Percentiles rank a stretch among this genome's conserved stretches.
Evolutionary conservation across 2,113 vertebrate genomes (phyloP).

Genomic region (Centropus unirufus): DNA sequence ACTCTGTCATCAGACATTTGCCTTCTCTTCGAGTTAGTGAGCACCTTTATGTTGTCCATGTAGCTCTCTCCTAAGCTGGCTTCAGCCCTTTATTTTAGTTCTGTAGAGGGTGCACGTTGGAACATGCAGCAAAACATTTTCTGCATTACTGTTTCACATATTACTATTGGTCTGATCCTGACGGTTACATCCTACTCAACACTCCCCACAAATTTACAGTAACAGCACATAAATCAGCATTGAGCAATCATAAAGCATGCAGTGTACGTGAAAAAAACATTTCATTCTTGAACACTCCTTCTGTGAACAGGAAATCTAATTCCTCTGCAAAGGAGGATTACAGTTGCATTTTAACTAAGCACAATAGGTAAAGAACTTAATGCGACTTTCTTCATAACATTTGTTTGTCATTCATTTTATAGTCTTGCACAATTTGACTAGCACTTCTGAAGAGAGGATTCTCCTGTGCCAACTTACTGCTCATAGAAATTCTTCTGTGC

Average conservation of each 20-base stretch:
- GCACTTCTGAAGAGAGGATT: not conserved
- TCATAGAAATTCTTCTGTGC: not conserved
- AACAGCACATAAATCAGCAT: not conserved
- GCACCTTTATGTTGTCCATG: not conserved
- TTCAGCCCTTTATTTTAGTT: not conserved
- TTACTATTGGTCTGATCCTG: not conserved
- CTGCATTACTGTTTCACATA: not conserved
- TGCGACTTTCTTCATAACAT: not conserved
- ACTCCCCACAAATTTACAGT: not conserved
- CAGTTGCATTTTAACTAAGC: not conserved
- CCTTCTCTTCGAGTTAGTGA: not conserved
- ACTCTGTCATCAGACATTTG: not conserved
- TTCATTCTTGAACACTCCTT: not conserved
- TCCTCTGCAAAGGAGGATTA: not conserved
- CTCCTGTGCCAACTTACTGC: not conserved
- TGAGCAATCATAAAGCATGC: not conserved
- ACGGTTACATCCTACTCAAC: not conserved
- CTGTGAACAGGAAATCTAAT: not conserved
- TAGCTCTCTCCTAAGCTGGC: not conserved
- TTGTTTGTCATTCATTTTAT: not conserved
- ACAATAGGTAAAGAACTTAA: not conserved
- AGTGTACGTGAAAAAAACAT: not conserved
- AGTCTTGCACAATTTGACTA: not conserved
- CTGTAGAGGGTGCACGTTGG: not conserved
- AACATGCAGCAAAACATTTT: not conserved